Percentiles rank a stretch among this genome's conserved stretches.
These are phyloP conservation scores for Cantharis lateralis DNA, from an alignment of 2,888 invertebrate species.

Conservation along the genomic window DNA sequence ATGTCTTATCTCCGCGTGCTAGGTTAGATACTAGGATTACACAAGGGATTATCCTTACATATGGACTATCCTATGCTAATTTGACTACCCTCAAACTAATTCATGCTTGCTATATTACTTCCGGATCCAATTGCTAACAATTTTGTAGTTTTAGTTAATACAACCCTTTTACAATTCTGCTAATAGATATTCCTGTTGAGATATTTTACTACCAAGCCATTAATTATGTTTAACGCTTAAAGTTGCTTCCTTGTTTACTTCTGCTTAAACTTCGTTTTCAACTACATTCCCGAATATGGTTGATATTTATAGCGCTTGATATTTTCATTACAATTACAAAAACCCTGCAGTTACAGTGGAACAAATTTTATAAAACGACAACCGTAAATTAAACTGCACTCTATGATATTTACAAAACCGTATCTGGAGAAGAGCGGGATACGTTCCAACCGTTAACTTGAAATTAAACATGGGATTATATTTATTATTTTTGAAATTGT, in stretches of 20 bases:
- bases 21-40: conserved; percentile 51
- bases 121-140: conserved; percentile 25
- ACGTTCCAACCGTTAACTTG: too few species aligned
- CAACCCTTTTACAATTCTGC: conserved; percentile 10
- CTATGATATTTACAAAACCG: neutral
- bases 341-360: neutral
- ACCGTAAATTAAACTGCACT: neutral
- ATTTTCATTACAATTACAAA: neutral
- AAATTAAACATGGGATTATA: too few species aligned
- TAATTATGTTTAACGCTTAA: conserved; percentile 1
- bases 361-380: neutral
- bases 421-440: neutral
- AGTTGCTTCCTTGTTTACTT: conserved; percentile 2
- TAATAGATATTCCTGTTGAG: conserved; percentile 1
- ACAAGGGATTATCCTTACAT: conserved; percentile 55
- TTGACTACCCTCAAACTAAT: conserved; percentile 39
- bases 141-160: conserved; percentile 14
- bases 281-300: neutral
- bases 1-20: conserved; percentile 46
- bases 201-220: conserved; percentile 2
- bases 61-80: conserved; percentile 53
- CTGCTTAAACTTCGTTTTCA: neutral
- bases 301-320: neutral
- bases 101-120: conserved; percentile 28
- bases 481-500: too few species aligned